phyloP scores from a whole-genome alignment of 2,113 vertebrate species.

The Clarias magur region DNA sequence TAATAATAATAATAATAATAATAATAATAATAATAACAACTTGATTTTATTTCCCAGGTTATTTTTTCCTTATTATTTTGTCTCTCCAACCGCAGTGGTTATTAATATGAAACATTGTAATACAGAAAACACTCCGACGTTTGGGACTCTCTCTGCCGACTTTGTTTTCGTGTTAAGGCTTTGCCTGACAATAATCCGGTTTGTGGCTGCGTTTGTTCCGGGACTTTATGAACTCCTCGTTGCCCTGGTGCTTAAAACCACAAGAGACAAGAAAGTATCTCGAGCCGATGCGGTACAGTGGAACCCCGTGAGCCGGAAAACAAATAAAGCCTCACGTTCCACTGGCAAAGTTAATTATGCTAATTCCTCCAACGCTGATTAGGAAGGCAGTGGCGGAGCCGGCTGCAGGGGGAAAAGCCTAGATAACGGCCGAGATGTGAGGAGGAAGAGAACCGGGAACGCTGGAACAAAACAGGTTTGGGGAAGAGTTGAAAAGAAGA shows the following conservation, averaged over 20 bases:
- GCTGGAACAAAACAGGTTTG: neutral
- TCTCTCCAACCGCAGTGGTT: neutral
- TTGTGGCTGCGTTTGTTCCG: neutral
- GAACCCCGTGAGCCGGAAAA: conserved; percentile 19
- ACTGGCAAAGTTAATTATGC: conserved; percentile 30
- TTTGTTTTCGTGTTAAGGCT: neutral
- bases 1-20: too few species aligned
- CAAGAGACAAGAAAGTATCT: conserved; percentile 5
- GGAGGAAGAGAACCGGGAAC: neutral
- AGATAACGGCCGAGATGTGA: neutral
- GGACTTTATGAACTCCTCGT: neutral
- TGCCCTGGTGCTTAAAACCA: conserved; percentile 1
- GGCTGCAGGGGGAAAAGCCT: neutral
- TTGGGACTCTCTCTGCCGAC: neutral
- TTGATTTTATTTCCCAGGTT: neutral
- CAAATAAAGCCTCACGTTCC: conserved; percentile 24
- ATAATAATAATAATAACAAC: neutral
- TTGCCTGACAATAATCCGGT: neutral
- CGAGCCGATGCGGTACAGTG: conserved; percentile 7
- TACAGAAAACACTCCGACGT: neutral
- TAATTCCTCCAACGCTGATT: conserved; percentile 15
- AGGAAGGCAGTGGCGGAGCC: conserved; percentile 1
- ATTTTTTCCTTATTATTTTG: neutral
- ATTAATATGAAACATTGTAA: neutral
- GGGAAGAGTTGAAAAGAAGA: neutral